phyloP scores from a whole-genome alignment of 2,888 invertebrate species.

The Aproaerema taeniolella region DNA sequence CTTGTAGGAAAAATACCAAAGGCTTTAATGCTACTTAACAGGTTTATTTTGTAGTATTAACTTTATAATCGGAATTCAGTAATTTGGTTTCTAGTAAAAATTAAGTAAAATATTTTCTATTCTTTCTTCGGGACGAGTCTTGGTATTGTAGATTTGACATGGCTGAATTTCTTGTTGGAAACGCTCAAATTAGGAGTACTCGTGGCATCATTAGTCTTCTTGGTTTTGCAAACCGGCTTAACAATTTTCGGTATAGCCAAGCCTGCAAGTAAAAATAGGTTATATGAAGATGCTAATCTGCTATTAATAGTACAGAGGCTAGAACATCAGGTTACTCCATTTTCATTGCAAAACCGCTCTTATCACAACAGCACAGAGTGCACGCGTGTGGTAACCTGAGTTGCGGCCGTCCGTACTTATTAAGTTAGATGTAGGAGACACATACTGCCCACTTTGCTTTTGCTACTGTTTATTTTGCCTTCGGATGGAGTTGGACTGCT shows the following conservation, averaged over 20 bases:
- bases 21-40: constrained; percentile 5
- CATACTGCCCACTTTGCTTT: constrained; percentile 51
- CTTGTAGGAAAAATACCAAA: constrained; percentile 6
- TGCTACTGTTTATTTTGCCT: constrained; percentile 23
- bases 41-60: constrained; percentile 9
- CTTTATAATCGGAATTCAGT: too few species aligned
- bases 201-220: constrained; percentile 30
- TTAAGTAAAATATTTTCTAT: neutral
- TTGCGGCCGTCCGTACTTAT: too few species aligned
- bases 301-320: too few species aligned
- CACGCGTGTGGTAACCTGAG: too few species aligned
- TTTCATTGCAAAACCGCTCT: too few species aligned
- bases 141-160: constrained; percentile 66
- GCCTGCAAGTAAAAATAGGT: constrained; percentile 32
- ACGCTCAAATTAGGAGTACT: constrained; percentile 51
- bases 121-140: constrained; percentile 29
- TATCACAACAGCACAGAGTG: too few species aligned
- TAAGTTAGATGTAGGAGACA: too few species aligned
- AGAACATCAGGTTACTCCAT: too few species aligned
- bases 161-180: constrained; percentile 54
- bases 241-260: constrained; percentile 49
- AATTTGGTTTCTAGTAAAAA: neutral
- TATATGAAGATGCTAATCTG: too few species aligned
- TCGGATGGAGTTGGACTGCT: too few species aligned
- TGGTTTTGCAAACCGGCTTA: constrained; percentile 39